phyloP scores from a whole-genome alignment of 2,797 vertebrate species.

The Liparis tanakae region DNA sequence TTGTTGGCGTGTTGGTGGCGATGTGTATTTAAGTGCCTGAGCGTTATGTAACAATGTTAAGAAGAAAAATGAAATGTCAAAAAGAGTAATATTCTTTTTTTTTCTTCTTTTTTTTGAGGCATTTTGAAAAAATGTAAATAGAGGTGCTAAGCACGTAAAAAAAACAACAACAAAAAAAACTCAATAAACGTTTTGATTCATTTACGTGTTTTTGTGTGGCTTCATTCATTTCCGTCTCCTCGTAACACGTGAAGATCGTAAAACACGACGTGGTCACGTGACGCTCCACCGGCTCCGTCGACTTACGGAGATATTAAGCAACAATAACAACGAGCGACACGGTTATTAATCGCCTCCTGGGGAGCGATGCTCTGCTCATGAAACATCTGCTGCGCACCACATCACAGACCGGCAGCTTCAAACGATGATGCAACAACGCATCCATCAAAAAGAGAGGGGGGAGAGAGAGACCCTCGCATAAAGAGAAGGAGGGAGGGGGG shows the following conservation, averaged over 20 bases:
- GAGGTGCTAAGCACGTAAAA: conserved; percentile 93
- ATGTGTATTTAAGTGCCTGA: conserved; percentile 97
- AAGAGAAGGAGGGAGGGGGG: no score
- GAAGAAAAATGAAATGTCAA: conserved; percentile 79
- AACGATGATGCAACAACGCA: conserved; percentile 65
- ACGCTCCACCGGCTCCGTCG: no score
- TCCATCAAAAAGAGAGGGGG: conserved; percentile 61
- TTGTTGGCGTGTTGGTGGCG: conserved; percentile 95
- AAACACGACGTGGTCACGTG: no score
- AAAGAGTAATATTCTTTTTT: conserved; percentile 71
- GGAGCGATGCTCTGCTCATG: conserved; percentile 44
- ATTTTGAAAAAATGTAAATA: conserved; percentile 94
- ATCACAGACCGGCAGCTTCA: conserved; percentile 65
- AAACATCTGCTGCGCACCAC: conserved; percentile 66
- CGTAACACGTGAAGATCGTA: no score
- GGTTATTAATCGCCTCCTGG: conserved; percentile 58
- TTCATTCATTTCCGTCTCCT: not conserved
- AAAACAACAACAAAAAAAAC: conserved; percentile 71
- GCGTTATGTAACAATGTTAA: conserved; percentile 89
- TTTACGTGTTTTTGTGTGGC: conserved; percentile 63
- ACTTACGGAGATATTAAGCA: conserved; percentile 6
- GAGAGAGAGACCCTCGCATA: not conserved
- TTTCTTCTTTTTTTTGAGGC: conserved; percentile 70
- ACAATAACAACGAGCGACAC: conserved; percentile 45
- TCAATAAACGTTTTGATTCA: conserved; percentile 94